Base-by-base conservation (phyloP, 2,888 invertebrate genomes). In the Heliconius ismenius region DNA sequence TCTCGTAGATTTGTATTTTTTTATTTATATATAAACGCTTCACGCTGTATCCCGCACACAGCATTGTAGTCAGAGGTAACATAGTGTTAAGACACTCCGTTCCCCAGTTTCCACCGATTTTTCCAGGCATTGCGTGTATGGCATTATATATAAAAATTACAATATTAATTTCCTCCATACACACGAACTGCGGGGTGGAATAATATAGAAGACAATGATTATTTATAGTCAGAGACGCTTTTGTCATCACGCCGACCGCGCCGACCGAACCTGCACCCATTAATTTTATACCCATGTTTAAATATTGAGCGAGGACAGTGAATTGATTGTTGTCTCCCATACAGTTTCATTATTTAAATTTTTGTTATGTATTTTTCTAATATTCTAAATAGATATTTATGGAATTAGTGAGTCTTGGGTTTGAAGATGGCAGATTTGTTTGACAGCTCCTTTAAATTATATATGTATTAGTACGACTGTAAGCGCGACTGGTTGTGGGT, bases 101-200 rank as follows among this genome's bases (percentile, higher is more conserved):
- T 43, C 15, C 4, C 15, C 43, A 15, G 4, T 15, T 43, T 43
- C 43, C 43, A 1, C 4, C 13, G 43, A 1, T 43, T 43, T 43
- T 4, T 43, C 43, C 0, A 15, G 43, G 15, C 43, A 15, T 43
- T 43, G 15, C 43, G 15, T 43, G 43, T 28, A 28, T 28, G 28
- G 28, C 28, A 28, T 4, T 28, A 2, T 28, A 28, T 28, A 28
- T 32, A 32, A 32, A 32, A 32, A 32, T 49, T 39, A 72, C 83
- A 81, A 85, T 91, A 90, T 91, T 91, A 91, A 91, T 89, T 91
- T 85, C 87, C 80, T 82, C 80, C 84, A 86, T 87, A 86, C 90
- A 89, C 90, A 90, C 86, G 89, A 88, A 84, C 86, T 86, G 82
- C 84, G 85, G 89, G 89, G 86, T 87, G 88, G 89, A 90, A 90